A percentile compares a stretch with the other conserved stretches of the same genome.
phyloP scores from a whole-genome alignment of 2,888 invertebrate genomes.

The Artemia sp. region DNA sequence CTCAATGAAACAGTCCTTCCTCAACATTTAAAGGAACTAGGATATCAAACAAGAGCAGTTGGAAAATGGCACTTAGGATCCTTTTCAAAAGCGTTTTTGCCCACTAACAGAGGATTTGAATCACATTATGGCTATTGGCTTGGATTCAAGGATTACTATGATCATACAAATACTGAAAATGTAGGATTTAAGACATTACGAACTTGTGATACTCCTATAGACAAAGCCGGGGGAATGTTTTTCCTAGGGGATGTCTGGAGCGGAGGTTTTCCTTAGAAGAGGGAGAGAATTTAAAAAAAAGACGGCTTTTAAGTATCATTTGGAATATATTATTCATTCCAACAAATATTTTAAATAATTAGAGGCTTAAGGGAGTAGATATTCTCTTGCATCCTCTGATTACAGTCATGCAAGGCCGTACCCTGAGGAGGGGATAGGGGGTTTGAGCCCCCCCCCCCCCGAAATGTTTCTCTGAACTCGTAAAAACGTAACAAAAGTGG shows the following conservation, averaged over 20 bases:
- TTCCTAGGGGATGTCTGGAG: too few relatives aligned
- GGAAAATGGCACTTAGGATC: conserved; percentile 24
- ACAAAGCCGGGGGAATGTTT: too few relatives aligned
- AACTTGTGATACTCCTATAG: too few relatives aligned
- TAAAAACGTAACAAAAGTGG: too few relatives aligned
- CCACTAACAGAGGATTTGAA: conserved; percentile 21
- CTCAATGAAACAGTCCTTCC: conserved; percentile 17
- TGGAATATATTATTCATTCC: background rate
- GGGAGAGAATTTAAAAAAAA: too few relatives aligned
- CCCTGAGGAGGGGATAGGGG: too few relatives aligned
- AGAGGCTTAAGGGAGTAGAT: too few relatives aligned
- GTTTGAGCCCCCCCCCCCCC: too few relatives aligned
- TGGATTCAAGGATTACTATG: conserved; percentile 21
- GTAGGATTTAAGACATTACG: background rate
- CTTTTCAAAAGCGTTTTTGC: conserved; percentile 20
- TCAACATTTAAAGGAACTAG: conserved; percentile 21
- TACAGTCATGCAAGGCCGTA: too few relatives aligned
- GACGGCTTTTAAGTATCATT: background rate
- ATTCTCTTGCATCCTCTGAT: too few relatives aligned
- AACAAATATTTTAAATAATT: conserved; percentile 17
- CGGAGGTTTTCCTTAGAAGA: too few relatives aligned
- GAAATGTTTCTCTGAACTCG: too few relatives aligned
- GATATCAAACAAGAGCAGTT: conserved; percentile 21
- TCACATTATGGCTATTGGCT: conserved; percentile 20
- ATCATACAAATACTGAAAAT: conserved; percentile 6